Conservation (phyloP, 2,888 invertebrate genomes). For the Pseudolycoriella hygida region DNA sequence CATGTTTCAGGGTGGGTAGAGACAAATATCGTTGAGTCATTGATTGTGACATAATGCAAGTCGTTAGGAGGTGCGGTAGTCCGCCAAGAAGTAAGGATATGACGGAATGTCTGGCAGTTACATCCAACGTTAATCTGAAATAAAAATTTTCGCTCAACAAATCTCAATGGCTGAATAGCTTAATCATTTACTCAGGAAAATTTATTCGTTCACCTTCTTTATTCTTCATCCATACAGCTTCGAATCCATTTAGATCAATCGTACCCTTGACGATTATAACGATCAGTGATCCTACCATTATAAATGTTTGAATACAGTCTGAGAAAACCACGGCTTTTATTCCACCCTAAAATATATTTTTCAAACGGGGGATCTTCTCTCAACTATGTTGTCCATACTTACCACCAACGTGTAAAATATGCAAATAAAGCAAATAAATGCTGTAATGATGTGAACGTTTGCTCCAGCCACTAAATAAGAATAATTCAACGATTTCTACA, state of each 20-base stretch:
- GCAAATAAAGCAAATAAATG: slow-evolving; percentile 56
- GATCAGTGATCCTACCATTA: slow-evolving; percentile 54
- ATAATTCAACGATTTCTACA: too few relatives aligned
- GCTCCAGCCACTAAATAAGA: slow-evolving; percentile 68
- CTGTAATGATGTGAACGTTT: slow-evolving; percentile 61
- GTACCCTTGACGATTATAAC: slow-evolving; percentile 46
- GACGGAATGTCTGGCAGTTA: slow-evolving; percentile 57
- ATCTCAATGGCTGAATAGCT: not conserved
- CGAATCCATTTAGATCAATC: slow-evolving; percentile 48
- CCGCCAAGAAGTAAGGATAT: slow-evolving; percentile 63
- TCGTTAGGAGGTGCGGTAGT: slow-evolving; percentile 55
- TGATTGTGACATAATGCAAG: slow-evolving; percentile 62
- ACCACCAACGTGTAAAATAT: slow-evolving; percentile 85
- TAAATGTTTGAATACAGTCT: slow-evolving; percentile 59
- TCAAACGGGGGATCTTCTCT: too few relatives aligned
- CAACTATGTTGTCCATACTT: too few relatives aligned
- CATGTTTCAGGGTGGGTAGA: slow-evolving; percentile 47
- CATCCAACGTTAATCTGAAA: slow-evolving; percentile 56
- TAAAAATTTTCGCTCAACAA: not conserved
- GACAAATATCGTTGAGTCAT: slow-evolving; percentile 73
- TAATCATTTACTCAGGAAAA: slow-evolving; percentile 41
- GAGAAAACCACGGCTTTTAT: slow-evolving; percentile 61
- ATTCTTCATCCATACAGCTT: slow-evolving; percentile 44
- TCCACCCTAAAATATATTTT: slow-evolving; percentile 38
- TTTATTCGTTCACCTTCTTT: slow-evolving; percentile 51